Conservation (phyloP, 2,888 invertebrate species). For the Eupithecia pulchellata region DNA sequence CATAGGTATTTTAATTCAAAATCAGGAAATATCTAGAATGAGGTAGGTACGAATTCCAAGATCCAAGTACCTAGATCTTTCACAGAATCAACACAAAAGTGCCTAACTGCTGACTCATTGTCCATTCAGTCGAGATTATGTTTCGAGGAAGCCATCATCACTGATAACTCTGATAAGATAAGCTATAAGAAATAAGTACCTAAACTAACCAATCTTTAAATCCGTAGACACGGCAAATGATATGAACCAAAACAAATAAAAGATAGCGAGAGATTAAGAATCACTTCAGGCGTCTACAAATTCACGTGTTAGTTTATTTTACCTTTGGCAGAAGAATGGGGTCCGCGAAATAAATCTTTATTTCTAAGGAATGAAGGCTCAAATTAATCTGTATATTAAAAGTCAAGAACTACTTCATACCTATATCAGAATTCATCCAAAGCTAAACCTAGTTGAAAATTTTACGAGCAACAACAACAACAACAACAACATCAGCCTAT, state of each 20-base stretch:
- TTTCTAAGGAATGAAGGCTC: not conserved
- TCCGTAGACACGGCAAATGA: conserved; percentile 45
- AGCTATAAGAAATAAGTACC: too few species aligned
- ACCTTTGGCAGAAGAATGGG: not conserved
- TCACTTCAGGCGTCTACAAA: conserved; percentile 9
- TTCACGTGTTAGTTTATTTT: conserved; percentile 7
- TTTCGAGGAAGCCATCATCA: conserved; percentile 30
- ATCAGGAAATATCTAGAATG: not conserved
- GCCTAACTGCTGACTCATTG: conserved; percentile 31
- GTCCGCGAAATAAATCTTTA: not conserved
- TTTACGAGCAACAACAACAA: not conserved
- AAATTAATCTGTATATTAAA: not conserved
- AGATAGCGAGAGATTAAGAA: conserved; percentile 40
- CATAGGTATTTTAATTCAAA: too few species aligned
- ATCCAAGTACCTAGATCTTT: too few species aligned
- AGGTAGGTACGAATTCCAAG: not conserved
- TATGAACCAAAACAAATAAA: conserved; percentile 57
- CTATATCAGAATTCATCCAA: not conserved
- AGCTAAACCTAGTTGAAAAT: not conserved
- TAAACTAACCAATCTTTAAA: conserved; percentile 49
- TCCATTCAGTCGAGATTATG: conserved; percentile 11
- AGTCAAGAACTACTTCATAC: not conserved
- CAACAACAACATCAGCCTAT: too few species aligned
- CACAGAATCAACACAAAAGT: too few species aligned
- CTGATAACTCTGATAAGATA: conserved; percentile 41